Evolutionary conservation across 1,140 invertebrate species (phyloP), one percentile per base, ranked within the genome.

Genomic region (Cyclina sinensis): DNA sequence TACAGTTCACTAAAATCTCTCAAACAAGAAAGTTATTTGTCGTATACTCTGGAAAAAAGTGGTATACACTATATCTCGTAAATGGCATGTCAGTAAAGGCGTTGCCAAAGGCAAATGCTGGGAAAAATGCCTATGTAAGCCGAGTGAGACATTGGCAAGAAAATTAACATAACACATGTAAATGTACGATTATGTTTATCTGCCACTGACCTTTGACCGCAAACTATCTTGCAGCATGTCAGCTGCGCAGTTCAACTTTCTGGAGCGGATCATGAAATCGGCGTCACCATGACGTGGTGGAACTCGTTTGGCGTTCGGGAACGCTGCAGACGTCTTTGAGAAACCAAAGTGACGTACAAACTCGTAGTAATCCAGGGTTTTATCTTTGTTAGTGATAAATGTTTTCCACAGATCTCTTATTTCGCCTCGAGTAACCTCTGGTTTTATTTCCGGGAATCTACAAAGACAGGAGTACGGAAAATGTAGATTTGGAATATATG

Each of bases 281-380:
- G 92, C 90, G 83, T 96, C 95, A 16, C 95, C 95, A 21, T 91
- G 90, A 57, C 91, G 92, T 59, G 95, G 95, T 7, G 95, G 95
- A n/a, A 91, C 80, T 30, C 94, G 51, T 88, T 95, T 95, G 70
- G 95, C 94, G 90, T 95, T 96, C n/a, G 95, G 94, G 91, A 93
- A 95, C 14, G 94, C 90, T 12, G 95, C 95, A 27, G 94, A 94
- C 54, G 91, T 91, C 80, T 92, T 90, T 11, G 94, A 94, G 88
- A 94, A 95, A 16, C 95, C 94, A 92, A 96, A 96, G 91, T 95
- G 94, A 35, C 95, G 92, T 59, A 95, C 91, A 93, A 96, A 96
- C 91, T 96, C 93, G 39, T 92, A 90, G 70, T 93, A 96, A 30
- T 95, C 95, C 16, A 96, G 86, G 16, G 93, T 95, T 81, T 94